These are phyloP conservation scores for Acanthisitta chloris DNA, from an alignment of 2,113 vertebrate genomes.

Conservation along the genomic window DNA sequence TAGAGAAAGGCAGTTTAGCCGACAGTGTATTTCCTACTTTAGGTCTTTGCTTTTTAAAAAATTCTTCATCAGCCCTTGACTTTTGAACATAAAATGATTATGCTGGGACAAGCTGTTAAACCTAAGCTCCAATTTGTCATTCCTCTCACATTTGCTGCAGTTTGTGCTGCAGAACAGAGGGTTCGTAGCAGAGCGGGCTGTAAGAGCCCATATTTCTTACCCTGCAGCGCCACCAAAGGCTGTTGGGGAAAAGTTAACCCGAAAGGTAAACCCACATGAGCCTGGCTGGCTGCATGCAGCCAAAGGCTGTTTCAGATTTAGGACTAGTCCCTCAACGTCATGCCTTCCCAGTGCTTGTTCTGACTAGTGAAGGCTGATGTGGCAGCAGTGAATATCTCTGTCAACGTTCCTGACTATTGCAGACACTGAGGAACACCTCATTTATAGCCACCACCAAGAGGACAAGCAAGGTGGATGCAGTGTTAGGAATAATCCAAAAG, in stretches of 20 bases:
- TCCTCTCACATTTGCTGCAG: conserved; percentile 1
- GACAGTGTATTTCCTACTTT: not conserved
- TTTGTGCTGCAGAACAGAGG: not conserved
- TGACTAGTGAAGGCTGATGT: not conserved
- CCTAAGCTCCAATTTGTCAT: conserved; percentile 13
- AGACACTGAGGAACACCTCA: not conserved
- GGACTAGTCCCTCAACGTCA: not conserved
- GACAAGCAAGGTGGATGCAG: not conserved
- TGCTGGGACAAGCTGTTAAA: conserved; percentile 9
- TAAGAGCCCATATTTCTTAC: conserved; percentile 33
- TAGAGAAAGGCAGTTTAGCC: not conserved
- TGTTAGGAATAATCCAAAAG: not conserved
- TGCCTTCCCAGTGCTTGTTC: not conserved
- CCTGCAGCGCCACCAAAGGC: conserved; percentile 63
- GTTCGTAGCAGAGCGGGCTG: not conserved
- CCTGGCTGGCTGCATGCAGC: not conserved
- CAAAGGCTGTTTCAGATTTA: not conserved
- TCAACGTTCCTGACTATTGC: not conserved
- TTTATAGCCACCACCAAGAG: not conserved
- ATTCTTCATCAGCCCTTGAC: not conserved
- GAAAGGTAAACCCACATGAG: not conserved
- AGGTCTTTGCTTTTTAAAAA: not conserved
- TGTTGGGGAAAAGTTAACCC: not conserved
- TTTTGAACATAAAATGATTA: conserved; percentile 7
- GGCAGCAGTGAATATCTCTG: not conserved